Percentiles rank a stretch among this genome's conserved stretches.
These are phyloP conservation scores for Heliconius ismenius DNA, from an alignment of 2,888 invertebrate species.

Conservation along the genomic window DNA sequence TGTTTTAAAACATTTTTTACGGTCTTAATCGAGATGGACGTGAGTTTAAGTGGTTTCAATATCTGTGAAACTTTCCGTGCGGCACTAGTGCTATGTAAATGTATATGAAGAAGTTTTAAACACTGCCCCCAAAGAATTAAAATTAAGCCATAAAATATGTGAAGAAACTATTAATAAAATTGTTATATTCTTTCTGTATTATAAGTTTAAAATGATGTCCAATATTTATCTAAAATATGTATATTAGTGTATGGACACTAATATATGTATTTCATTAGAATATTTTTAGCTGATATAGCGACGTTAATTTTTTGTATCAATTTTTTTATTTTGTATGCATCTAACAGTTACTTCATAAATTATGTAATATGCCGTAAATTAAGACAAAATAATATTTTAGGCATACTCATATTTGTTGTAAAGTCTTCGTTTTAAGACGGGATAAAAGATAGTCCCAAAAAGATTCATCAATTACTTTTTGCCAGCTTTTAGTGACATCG, in stretches of 20 bases:
- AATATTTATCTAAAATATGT: too few relatives aligned
- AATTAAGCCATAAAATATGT: too few relatives aligned
- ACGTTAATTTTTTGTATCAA: neutral
- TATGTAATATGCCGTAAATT: neutral
- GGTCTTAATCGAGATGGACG: too few relatives aligned
- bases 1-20: too few relatives aligned
- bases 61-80: neutral
- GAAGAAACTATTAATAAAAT: too few relatives aligned
- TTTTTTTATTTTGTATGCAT: neutral
- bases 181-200: too few relatives aligned
- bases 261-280: too few relatives aligned
- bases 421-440: conserved; percentile 3
- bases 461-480: conserved; percentile 29
- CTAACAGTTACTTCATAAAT: too few relatives aligned
- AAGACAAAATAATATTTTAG: neutral
- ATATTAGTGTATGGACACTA: too few relatives aligned
- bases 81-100: neutral
- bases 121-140: neutral
- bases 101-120: neutral
- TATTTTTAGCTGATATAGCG: neutral
- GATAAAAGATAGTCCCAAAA: conserved; percentile 5
- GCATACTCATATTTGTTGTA: neutral
- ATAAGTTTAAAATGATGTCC: too few relatives aligned
- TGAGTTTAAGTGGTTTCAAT: too few relatives aligned
- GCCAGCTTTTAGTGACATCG: conserved; percentile 30